Conservation (phyloP, 1,140 invertebrate genomes). For the Megalopta genalis region DNA sequence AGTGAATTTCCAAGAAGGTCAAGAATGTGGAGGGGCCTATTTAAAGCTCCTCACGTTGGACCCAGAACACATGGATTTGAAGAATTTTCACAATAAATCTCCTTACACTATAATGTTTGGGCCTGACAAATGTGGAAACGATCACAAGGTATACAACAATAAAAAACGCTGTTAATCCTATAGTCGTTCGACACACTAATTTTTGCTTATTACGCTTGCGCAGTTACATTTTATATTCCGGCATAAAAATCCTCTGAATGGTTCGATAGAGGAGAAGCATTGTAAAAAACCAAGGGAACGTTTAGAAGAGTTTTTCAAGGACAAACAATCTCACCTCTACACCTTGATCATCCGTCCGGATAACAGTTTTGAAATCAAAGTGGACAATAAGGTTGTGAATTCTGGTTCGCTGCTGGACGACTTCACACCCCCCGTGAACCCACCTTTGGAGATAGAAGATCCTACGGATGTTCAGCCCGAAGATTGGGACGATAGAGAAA, state of each 20-base stretch:
- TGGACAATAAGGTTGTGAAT: slow-evolving; percentile 90
- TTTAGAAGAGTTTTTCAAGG: slow-evolving; percentile 94
- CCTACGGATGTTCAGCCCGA: slow-evolving; percentile 93
- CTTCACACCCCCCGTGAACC: slow-evolving; percentile 96
- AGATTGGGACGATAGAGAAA: slow-evolving; percentile 98
- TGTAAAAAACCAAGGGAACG: slow-evolving; percentile 93
- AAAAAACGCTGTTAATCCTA: neutral
- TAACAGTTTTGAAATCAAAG: slow-evolving; percentile 87
- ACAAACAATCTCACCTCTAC: slow-evolving; percentile 97
- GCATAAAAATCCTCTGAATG: slow-evolving; percentile 96
- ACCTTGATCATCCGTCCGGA: slow-evolving; percentile 94
- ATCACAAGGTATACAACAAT: slow-evolving; percentile 86
- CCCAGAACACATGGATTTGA: slow-evolving; percentile 86
- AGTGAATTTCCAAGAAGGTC: slow-evolving; percentile 93
- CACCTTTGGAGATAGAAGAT: slow-evolving; percentile 97
- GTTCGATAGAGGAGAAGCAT: slow-evolving; percentile 93
- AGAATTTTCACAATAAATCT: slow-evolving; percentile 96
- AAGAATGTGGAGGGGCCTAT: slow-evolving; percentile 99
- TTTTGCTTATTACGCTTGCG: slow-evolving; percentile 64
- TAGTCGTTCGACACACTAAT: neutral
- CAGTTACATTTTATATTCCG: slow-evolving; percentile 98
- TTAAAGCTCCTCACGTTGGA: slow-evolving; percentile 92
- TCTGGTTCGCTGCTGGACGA: slow-evolving; percentile 93
- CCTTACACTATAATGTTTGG: slow-evolving; percentile 99
- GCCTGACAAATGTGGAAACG: slow-evolving; percentile 98